These are phyloP conservation scores for Gastracanthus pulcherrimus DNA, from an alignment of 2,888 invertebrate species.

Conservation along the genomic window DNA sequence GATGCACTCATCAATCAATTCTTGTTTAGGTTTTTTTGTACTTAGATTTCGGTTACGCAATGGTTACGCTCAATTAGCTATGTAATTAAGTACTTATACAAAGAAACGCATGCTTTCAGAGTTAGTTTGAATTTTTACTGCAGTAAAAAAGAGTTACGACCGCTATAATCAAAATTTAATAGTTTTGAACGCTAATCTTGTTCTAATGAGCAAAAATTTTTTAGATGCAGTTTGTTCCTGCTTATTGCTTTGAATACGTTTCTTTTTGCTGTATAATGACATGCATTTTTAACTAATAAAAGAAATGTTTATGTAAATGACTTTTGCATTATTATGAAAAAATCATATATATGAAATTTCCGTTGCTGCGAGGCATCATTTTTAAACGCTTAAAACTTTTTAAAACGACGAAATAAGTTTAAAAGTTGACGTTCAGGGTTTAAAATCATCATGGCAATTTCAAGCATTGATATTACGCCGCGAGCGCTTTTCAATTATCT, in stretches of 20 bases:
- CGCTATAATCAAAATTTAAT: background rate
- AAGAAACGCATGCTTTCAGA: background rate
- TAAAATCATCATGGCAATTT: conserved; percentile 24
- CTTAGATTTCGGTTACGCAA: background rate
- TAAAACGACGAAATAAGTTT: conserved; percentile 16
- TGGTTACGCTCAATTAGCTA: too few relatives aligned
- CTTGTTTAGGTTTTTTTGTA: background rate
- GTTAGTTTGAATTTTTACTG: too few relatives aligned
- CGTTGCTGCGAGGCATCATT: background rate
- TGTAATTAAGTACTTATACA: too few relatives aligned
- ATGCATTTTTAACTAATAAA: background rate
- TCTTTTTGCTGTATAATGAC: too few relatives aligned
- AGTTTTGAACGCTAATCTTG: background rate
- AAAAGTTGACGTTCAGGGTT: conserved; percentile 3
- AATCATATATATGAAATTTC: background rate
- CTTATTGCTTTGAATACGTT: background rate
- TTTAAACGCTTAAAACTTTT: background rate
- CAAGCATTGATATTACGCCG: background rate
- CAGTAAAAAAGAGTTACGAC: background rate
- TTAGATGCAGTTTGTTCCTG: background rate
- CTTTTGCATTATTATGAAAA: background rate
- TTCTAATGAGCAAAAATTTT: background rate
- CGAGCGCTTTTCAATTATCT: conserved; percentile 23
- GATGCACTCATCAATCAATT: background rate
- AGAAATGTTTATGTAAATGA: background rate